These are phyloP conservation scores for Pseudococcus longispinus DNA, from an alignment of 2,888 invertebrate genomes.

Conservation along the genomic window DNA sequence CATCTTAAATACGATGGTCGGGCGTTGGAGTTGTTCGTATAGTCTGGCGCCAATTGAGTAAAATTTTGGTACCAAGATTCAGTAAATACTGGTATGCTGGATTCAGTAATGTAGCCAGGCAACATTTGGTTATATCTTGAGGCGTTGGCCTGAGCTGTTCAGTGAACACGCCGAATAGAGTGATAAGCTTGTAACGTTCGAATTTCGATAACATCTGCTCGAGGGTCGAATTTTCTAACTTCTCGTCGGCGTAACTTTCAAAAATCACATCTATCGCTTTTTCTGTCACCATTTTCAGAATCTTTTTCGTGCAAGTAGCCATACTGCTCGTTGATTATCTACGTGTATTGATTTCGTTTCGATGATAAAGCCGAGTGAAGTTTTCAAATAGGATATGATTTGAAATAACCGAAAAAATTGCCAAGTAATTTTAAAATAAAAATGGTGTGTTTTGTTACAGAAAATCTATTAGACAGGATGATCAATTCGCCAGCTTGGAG, in stretches of 20 bases:
- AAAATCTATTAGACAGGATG: constrained; percentile 71
- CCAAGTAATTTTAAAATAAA: not conserved
- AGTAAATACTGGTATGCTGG: constrained; percentile 13
- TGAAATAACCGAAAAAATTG: not conserved
- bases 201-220: not conserved
- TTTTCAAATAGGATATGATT: not conserved
- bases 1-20: not conserved
- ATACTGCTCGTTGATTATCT: not conserved
- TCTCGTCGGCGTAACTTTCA: constrained; percentile 32
- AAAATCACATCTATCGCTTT: constrained; percentile 15
- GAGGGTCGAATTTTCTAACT: not conserved
- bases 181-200: constrained; percentile 30
- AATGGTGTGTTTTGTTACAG: constrained; percentile 30
- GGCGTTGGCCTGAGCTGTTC: not conserved
- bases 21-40: not conserved
- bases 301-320: constrained; percentile 14
- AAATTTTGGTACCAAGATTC: not conserved
- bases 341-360: not conserved
- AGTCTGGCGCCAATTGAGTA: not conserved
- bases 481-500: constrained; percentile 81
- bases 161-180: not conserved
- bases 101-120: not conserved
- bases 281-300: not conserved
- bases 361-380: not conserved
- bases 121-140: not conserved